A percentile compares a stretch with the other conserved stretches of the same genome.
phyloP scores from a whole-genome alignment of 2,888 invertebrate species.

The Rhopalosiphum nymphaeae region DNA sequence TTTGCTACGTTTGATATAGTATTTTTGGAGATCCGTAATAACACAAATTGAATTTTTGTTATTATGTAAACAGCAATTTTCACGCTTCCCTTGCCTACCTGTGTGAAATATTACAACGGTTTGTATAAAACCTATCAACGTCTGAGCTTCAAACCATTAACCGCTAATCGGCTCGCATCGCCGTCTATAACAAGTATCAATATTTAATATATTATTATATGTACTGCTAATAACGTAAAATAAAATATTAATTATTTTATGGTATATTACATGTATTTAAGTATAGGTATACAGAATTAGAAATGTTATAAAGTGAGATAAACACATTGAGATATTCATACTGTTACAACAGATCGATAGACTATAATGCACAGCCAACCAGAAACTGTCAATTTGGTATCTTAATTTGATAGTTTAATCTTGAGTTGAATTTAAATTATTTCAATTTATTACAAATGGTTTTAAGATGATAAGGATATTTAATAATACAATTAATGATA shows the following conservation, averaged over 20 bases:
- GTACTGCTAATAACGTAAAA: not conserved
- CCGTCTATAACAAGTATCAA: not conserved
- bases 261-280: not conserved
- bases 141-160: not conserved
- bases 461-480: not conserved
- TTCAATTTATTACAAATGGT: not conserved
- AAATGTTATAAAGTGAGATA: not conserved
- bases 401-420: not conserved
- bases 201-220: not conserved
- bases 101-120: not conserved
- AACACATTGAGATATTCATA: not conserved
- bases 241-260: not conserved
- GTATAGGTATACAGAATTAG: not conserved
- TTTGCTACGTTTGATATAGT: not conserved
- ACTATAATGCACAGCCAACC: not conserved
- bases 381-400: not conserved
- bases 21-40: not conserved
- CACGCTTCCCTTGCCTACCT: not conserved
- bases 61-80: constrained; percentile 10
- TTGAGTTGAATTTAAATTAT: not conserved
- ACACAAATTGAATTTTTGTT: constrained; percentile 3
- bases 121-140: not conserved
- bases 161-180: not conserved
- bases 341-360: not conserved
- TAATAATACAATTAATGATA: not conserved